Evolutionary conservation across 2,888 invertebrate genomes (phyloP), one percentile per base, ranked within the genome.

Genomic region (Dryococelus australis): DNA sequence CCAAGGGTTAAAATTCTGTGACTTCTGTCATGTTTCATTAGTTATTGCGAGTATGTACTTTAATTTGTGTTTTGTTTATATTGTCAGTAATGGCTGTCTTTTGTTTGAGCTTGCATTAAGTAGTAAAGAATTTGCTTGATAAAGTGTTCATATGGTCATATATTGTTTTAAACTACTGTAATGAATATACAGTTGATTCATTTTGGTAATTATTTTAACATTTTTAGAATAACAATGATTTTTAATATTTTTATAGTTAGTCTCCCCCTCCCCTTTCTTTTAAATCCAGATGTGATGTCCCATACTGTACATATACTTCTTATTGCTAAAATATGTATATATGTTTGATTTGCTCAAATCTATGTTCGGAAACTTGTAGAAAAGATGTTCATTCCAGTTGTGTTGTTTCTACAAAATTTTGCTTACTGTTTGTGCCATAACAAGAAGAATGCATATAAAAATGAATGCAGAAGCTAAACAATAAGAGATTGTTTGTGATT

Each of bases 321-420:
- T 65, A 24, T 65, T 65, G 65, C 65, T n/a, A 9, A 16, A 65
- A 65, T 65, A 51, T 65, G 65, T 65, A 65, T n/a, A 65, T 65
- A 65, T 65, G 65, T 65, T 65, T 65, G 1, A 65, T 65, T 65
- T 65, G 65, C 65, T 65, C 65, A 65, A 65, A 65, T 8, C 1
- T 65, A 24, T 65, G 65, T 65, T 65, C 65, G 6, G 16, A 65
- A 20, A 65, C n/a, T 0, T 65, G 65, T 65, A 65, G 65, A 65
- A 20, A 65, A 65, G 10, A 65, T n/a, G n/a, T 65, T 65, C 65
- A 65, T 65, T 65, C 65, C 65, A 65, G 47, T 47, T 47, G 10
- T 65, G n/a, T n/a, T 65, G 20, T 65, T 65, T 65, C 65, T 65
- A 65, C 65, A n/a, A 65, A 65, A 65, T 47, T 65, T 65, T 65